Conservation (phyloP, 2,888 invertebrate species). For the Cerastis leucographa region DNA sequence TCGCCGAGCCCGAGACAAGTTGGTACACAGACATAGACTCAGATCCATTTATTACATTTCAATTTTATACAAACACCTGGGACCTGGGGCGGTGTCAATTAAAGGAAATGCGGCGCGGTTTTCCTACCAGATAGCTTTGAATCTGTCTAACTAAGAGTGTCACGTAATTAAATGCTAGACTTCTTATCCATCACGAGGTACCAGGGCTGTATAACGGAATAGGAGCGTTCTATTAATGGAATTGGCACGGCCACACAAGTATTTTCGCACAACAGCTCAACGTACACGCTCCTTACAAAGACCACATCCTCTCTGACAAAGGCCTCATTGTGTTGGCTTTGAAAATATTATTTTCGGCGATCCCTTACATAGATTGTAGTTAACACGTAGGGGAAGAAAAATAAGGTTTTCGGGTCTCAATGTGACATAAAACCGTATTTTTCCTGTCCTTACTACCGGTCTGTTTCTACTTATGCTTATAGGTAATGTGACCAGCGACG, state of each 20-base stretch:
- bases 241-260: constrained; percentile 50
- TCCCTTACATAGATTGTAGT: constrained; percentile 65
- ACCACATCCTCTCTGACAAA: constrained; percentile 64
- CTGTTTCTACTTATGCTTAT: constrained; percentile 35
- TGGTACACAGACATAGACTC: constrained; percentile 45
- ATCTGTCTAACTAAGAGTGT: constrained; percentile 10
- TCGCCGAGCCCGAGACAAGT: constrained; percentile 41
- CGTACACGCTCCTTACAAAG: constrained; percentile 53
- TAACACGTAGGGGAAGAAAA: constrained; percentile 58
- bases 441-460: constrained; percentile 31
- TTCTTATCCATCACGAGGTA: constrained; percentile 38
- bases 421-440: constrained; percentile 50
- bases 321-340: constrained; percentile 69
- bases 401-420: constrained; percentile 52
- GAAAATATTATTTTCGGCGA: constrained; percentile 71
- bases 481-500: constrained; percentile 25
- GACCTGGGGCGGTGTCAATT: constrained; percentile 47
- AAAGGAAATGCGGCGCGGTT: constrained; percentile 44
- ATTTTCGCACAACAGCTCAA: constrained; percentile 47
- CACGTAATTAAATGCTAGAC: constrained; percentile 43
- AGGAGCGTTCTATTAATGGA: constrained; percentile 50
- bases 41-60: constrained; percentile 57
- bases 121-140: constrained; percentile 26
- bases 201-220: constrained; percentile 51
- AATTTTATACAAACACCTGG: constrained; percentile 55